Evolutionary conservation across 37 sponge, comb jelly and placozoan species (phyloP), one percentile per base, ranked within the genome.

Genomic region (Petrosia ficiformis): DNA sequence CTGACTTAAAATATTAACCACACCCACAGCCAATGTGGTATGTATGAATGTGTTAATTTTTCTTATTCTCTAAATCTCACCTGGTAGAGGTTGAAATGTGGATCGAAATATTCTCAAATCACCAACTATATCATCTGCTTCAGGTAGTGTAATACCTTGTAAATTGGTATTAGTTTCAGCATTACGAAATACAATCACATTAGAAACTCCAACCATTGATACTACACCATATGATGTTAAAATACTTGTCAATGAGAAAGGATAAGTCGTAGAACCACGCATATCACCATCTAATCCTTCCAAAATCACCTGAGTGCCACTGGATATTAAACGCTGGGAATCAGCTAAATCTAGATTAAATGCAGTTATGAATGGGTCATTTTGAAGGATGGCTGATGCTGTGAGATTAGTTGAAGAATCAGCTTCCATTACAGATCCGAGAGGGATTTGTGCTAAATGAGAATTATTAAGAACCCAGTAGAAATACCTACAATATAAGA

Each of bases 301-400:
- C n/a, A n/a, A n/a, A n/a, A n/a, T n/a, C n/a, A n/a, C n/a, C n/a
- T n/a, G n/a, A n/a, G n/a, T n/a, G n/a, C n/a, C n/a, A n/a, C n/a
- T n/a, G n/a, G n/a, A n/a, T n/a, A 57, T 28, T 22, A 60, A 71
- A 36, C 71, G 60, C 21, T 63, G 69, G 10, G 59, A 42, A 1
- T 57, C 80, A 37, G 57, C 65, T 26, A 57, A 64, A n/a, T 80
- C 80, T 0, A 80, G 41, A 1, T 57, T 69, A 30, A 80, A 80
- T 0, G 58, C 48, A 16, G 21, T 3, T 5, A 80, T 1, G 1
- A 1, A 22, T 22, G 63, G 2, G 29, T 4, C 24, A 8, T 57
- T 22, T 11, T 61, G 11, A n/a, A 80, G 0, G 1, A 30, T 21
- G 2, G 3, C 25, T 2, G 26, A 61, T 22, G 11, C 14, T 26